Evolutionary conservation across 1,140 invertebrate species (phyloP).

Genomic region (Drosophila parabipectinata): DNA sequence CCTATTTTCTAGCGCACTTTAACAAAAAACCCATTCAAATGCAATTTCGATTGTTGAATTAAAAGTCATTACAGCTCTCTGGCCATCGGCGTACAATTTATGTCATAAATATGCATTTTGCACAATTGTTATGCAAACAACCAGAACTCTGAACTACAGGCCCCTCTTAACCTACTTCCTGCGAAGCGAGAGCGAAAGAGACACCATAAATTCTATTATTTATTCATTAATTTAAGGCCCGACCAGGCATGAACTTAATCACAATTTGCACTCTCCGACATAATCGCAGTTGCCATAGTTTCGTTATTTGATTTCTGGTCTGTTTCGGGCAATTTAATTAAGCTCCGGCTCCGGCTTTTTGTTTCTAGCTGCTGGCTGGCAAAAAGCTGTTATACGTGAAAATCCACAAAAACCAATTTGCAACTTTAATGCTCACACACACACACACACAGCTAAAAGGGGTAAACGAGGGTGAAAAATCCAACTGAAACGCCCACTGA

Average conservation of each 20-base stretch:
- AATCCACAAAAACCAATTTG: constrained; percentile 61
- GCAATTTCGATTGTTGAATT: constrained; percentile 28
- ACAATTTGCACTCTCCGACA: constrained; percentile 30
- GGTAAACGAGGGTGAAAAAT: not conserved
- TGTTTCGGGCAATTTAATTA: constrained; percentile 59
- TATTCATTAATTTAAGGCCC: constrained; percentile 59
- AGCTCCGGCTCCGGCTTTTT: constrained; percentile 12
- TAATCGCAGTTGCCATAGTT: constrained; percentile 28
- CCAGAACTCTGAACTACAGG: not conserved
- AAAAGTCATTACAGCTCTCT: constrained; percentile 20
- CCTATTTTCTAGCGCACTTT: not conserved
- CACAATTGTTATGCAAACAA: constrained; percentile 40
- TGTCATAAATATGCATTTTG: constrained; percentile 31
- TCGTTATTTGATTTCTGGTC: constrained; percentile 51
- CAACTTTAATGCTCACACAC: constrained; percentile 47
- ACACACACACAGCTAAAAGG: not conserved
- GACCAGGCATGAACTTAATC: constrained; percentile 46
- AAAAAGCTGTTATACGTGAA: constrained; percentile 36
- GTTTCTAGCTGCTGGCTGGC: constrained; percentile 27
- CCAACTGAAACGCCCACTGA: constrained; percentile 29
- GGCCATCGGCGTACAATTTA: constrained; percentile 16
- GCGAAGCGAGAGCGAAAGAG: not conserved
- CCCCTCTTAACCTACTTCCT: constrained; percentile 56
- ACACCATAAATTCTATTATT: constrained; percentile 53
- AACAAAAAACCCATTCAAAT: constrained; percentile 22